Evolutionary conservation across 1,140 invertebrate species (phyloP), one percentile per base, ranked within the genome.

Genomic region (Berghia stephanieae): DNA sequence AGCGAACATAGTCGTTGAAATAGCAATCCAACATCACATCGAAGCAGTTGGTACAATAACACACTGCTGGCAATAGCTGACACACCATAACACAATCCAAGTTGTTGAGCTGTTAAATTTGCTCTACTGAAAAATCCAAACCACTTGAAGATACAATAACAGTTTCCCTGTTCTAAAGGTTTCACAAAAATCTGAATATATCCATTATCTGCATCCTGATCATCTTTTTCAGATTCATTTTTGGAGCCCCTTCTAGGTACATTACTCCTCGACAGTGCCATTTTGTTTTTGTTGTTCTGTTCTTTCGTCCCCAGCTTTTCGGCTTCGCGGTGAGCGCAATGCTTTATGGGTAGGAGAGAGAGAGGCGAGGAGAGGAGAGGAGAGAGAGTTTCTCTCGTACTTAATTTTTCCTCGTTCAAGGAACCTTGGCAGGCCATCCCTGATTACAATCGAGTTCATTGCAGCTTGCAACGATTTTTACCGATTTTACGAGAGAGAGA

Each of bases 181-280:
- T 87, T 88, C 57, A 88, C 84, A 42, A 87, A 80, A 63, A 87
- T 81, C 76, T 87, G 86, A 70, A 88, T 85, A 71, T 88, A 88
- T 42, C 87, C 86, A 78, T 87, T 87, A 77, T 87, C 86, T 24
- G 80, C 70, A 36, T 86, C 86, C 31, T 85, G 82, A 21, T 84
- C 83, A n/a, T 88, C 86, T 77, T 86, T 87, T n/a, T 84, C 83
- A 52, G 81, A 73, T 49, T 86, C 87, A 77, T 86, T 86, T 83
- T 84, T 85, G 2, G 87, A 86, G 68, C 87, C 84, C 79, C 85
- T 83, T 52, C 85, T 71, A 38, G 82, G 81, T 49, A 82, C 55
- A 34, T 83, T 81, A 71, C 80, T 78, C 73, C 86, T 77, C 73
- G 83, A 83, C 75, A 83, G 72, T 81, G 86, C 85, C 86, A 87